Evolutionary conservation across 2,113 vertebrate genomes (phyloP), one percentile per base, ranked within the genome.

Genomic region (Stegastes partitus): DNA sequence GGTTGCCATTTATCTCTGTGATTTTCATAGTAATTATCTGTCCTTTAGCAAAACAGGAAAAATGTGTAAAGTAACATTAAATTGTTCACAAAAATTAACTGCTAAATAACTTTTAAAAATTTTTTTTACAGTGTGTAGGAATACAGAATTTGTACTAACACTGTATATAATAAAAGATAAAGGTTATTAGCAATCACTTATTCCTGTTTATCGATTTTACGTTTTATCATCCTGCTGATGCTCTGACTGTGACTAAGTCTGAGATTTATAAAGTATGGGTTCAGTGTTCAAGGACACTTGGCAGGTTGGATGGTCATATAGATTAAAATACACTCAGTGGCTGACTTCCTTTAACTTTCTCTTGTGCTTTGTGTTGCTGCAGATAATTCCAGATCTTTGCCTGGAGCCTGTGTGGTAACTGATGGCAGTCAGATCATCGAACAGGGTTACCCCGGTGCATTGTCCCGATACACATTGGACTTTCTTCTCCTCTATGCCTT

Each of bases 401-500:
- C 90, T 0, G 84, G 92, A 69, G 63, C 67, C 0, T 99, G 98
- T 68, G 0, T 84, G 59, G 66, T 96, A 76, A 94, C 89, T 25
- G 68, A 94, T 2, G 98, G 97, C 1, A 23, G 68, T 77, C 84
- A 94, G 11, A 94, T 96, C 86, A 96, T 99, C 19, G 96, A 99
- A 0, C 34, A 69, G 18, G 95, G 85, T 31, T 98, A 95, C 64
- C 96, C 97, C 0, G 96, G 93, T 0, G 97, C 96, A 8, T 54
- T 91, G 22, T 94, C 95, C 4, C 91, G 95, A 28, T 97, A 96
- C 93, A 95, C 94, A 1, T 50, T 54, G 0, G 88, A 99, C 93
- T 97, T 99, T 74, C 47, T 98, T 2, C 67, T 97, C 66, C 95
- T 99, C 44, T 99, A 98, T 22, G 86, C 96, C 78, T 99, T 98